Evolutionary conservation across 1,140 invertebrate genomes (phyloP), one percentile per base, ranked within the genome.

Genomic region (Neuroterus valhalla): DNA sequence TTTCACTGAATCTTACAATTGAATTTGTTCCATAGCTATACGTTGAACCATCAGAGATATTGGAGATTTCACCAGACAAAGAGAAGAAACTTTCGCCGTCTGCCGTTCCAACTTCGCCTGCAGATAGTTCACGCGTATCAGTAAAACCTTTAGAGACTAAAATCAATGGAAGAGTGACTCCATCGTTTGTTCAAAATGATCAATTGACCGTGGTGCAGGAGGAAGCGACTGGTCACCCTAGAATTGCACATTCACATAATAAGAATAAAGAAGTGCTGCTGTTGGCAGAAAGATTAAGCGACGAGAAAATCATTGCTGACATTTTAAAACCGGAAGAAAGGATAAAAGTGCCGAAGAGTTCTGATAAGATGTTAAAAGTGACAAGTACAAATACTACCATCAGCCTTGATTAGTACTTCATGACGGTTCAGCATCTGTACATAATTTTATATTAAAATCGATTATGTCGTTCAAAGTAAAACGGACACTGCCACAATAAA

Each of bases 371-470:
- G 72, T 84, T 88, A 69, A 90, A 89, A 87, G 70, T 84, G 71
- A 81, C 87, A 70, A 83, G 84, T 76, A 89, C 87, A 79, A 89
- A 87, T 80, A 89, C 86, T 89, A 85, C 88, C 86, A 87, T 89
- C 81, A 88, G 87, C 85, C 88, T 90, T 87, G 89, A 90, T 75
- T 90, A 88, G 78, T 86, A 84, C 72, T 84, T 82, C 73, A 80
- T 48, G 71, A 82, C 78, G 71, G 76, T 81, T 78, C 78, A 81
- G 80, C 76, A 84, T 81, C 50, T 89, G 82, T 90, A 89, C 75
- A 90, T 89, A 89, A 87, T 89, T 89, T 88, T 88, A 88, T 86
- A 84, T 62, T 62, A 62, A 31, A 62, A n/a, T n/a, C 23, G 31
- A 62, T 62, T 62, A 31, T 26, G 21, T 15, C 55, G 55, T 62